Evolutionary conservation across 92 coral and sea anemone genomes (phyloP), one percentile per base, ranked within the genome.

Genomic region (Hydrozoanthus gracilis): DNA sequence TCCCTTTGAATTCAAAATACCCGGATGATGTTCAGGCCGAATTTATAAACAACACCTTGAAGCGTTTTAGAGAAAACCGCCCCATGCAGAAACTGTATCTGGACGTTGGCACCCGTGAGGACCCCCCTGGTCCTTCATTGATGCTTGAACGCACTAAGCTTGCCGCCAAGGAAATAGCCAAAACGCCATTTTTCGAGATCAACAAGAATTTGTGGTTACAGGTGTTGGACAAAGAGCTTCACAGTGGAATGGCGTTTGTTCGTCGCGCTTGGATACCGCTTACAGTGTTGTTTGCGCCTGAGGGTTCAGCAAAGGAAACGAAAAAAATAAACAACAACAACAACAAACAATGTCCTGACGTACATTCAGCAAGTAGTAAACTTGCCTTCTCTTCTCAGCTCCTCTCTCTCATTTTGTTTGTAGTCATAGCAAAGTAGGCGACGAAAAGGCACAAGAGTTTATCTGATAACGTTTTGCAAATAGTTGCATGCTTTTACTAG

Each of bases 151-250:
- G 88, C 27, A 67, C 84, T 27, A 78, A 77, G 44, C 35, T 77
- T 35, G 83, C 92, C 7, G 46, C 86, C 4, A 18, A 18, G 27
- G 76, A 77, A 51, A 62, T 89, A 5, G 92, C 62, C 13, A 60
- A 51, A 51, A 77, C 92, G 61, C 88, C 92, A 12, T 89, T 77
- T 77, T 89, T 89, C 70, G 88, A 89, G 84, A 10, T 84, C 80
- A 89, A 89, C 68, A 89, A 85, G 75, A 89, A 89, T 35, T 79
- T 89, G 52, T 89, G 92, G 92, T 71, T 84, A 45, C 87, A 89
- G 44, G 60, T 89, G 6, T 69, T 87, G 74, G 86, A 84, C 18
- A 70, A 82, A 15, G 89, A 89, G 78, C 27, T 8, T 18, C 92
- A 89, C 52, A 50, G 45, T 10, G 82, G 51, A 18, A 7, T 44